A percentile compares a stretch with the other conserved stretches of the same genome.
Evolutionary conservation across 2,888 invertebrate genomes (phyloP).

Genomic region (Mesorhabditis sp.): DNA sequence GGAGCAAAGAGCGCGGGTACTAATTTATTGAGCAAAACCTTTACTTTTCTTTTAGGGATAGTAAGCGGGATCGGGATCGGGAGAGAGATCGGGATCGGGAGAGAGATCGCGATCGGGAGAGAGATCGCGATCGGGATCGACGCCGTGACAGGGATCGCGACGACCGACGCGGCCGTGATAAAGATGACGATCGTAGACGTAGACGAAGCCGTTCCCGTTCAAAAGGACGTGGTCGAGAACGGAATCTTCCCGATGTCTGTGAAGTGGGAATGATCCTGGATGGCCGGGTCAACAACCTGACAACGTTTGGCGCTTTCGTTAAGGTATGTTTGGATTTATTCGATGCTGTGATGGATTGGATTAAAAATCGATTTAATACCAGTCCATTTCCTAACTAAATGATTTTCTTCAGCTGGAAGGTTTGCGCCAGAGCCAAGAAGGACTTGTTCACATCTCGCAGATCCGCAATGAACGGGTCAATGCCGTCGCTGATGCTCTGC

Average conservation of each 20-base stretch:
- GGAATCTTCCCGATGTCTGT: slow-evolving; percentile 61
- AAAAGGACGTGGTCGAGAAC: slow-evolving; percentile 11
- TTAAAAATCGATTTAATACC: slow-evolving; percentile 2
- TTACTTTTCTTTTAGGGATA: background rate
- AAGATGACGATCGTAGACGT: slow-evolving; percentile 16
- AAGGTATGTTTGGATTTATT: slow-evolving; percentile 57
- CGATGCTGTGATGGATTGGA: too few species aligned
- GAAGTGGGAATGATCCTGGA: slow-evolving; percentile 74
- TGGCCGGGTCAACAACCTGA: slow-evolving; percentile 89
- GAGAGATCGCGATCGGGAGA: slow-evolving; percentile 22
- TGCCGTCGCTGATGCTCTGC: slow-evolving; percentile 87
- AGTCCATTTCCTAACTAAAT: background rate
- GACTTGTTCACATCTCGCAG: slow-evolving; percentile 89
- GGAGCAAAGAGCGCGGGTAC: background rate
- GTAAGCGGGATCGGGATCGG: slow-evolving; percentile 7
- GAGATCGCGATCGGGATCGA: slow-evolving; percentile 23
- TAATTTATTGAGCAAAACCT: background rate
- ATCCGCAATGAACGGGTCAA: slow-evolving; percentile 71
- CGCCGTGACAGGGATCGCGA: slow-evolving; percentile 14
- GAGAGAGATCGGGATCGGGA: slow-evolving; percentile 18
- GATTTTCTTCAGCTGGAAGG: slow-evolving; percentile 73
- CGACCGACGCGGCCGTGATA: slow-evolving; percentile 15
- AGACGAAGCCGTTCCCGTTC: slow-evolving; percentile 14
- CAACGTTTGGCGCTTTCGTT: slow-evolving; percentile 96
- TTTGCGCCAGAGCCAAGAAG: slow-evolving; percentile 81